Evolutionary conservation across 2,113 vertebrate genomes (phyloP).

Genomic region (Edolisoma coerulescens): DNA sequence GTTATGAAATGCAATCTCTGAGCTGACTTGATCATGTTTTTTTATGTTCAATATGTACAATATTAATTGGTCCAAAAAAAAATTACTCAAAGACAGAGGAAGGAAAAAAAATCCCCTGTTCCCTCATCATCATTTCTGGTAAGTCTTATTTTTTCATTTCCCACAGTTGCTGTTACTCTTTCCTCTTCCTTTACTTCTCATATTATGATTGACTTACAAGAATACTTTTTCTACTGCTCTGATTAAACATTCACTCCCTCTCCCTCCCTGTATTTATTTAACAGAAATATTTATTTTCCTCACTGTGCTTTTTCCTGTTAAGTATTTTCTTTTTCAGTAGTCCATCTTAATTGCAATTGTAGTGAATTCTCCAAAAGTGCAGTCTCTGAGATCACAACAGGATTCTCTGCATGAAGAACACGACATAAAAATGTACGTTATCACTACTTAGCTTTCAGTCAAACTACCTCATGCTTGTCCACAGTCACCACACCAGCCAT

Average conservation of each 20-base stretch:
- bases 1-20: not conserved
- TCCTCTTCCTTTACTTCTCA: not conserved
- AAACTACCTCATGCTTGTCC: not conserved
- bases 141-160: not conserved
- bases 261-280: not conserved
- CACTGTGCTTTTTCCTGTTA: not conserved
- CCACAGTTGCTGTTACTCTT: not conserved
- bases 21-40: not conserved
- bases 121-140: not conserved
- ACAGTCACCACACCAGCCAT: not conserved
- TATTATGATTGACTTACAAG: not conserved
- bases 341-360: not conserved
- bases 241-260: not conserved
- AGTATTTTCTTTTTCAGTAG: not conserved
- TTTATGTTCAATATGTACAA: not conserved
- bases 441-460: not conserved
- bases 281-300: not conserved
- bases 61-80: not conserved
- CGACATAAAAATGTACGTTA: not conserved
- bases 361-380: not conserved
- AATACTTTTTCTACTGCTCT: not conserved
- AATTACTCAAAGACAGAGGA: not conserved
- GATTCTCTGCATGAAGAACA: not conserved
- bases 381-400: not conserved
- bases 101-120: not conserved